Evolutionary conservation across 2,888 invertebrate genomes (phyloP).

Genomic region (Napeogenes sylphis): DNA sequence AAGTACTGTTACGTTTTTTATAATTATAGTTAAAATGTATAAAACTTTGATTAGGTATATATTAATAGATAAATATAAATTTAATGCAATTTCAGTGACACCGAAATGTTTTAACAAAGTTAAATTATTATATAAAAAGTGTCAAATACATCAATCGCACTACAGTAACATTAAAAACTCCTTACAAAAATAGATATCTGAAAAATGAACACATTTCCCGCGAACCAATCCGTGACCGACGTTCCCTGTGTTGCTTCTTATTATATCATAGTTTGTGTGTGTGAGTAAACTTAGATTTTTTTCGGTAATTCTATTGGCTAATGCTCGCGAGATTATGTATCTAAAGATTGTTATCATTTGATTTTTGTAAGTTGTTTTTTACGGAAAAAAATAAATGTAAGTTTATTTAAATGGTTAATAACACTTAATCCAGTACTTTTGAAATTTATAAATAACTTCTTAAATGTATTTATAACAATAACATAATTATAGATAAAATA

Average conservation of each 20-base stretch:
- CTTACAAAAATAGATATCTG: conserved; percentile 70
- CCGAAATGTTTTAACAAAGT: neutral
- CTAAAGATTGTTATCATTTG: neutral
- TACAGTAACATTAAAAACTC: conserved; percentile 62
- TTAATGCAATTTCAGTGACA: too few relatives aligned
- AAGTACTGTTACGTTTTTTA: neutral
- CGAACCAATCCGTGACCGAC: conserved; percentile 47
- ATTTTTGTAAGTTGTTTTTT: too few relatives aligned
- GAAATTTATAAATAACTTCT: too few relatives aligned
- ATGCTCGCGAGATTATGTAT: conserved; percentile 8
- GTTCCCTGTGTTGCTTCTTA: conserved; percentile 40
- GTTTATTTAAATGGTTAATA: too few relatives aligned
- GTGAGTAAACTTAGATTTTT: conserved; percentile 24
- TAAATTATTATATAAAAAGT: conserved; percentile 19
- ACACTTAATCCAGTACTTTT: too few relatives aligned
- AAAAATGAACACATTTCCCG: conserved; percentile 64
- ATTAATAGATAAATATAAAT: too few relatives aligned
- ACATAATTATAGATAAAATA: too few relatives aligned
- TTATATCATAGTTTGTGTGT: conserved; percentile 33
- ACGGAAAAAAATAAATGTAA: too few relatives aligned
- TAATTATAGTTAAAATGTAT: too few relatives aligned
- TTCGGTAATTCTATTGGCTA: conserved; percentile 26
- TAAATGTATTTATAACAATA: too few relatives aligned
- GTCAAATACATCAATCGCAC: conserved; percentile 46
- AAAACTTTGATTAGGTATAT: too few relatives aligned